Conservation (phyloP, 1,140 invertebrate genomes). For the Anadara kagoshimensis region DNA sequence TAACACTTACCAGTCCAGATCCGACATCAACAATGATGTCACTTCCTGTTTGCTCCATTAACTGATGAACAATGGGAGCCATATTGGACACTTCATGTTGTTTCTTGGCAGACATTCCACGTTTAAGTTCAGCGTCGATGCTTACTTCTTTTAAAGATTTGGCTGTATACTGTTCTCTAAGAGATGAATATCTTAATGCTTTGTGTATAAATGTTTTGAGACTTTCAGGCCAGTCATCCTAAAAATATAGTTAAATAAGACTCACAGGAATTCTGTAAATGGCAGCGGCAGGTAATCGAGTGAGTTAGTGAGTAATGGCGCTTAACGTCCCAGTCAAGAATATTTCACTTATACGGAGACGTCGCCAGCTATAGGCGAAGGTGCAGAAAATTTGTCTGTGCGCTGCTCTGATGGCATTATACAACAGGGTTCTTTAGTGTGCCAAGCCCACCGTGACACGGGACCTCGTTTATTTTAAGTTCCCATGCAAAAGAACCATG, state of each 20-base stretch:
- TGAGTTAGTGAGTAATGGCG: no score
- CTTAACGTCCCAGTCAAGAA: no score
- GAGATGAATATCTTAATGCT: constrained; percentile 25
- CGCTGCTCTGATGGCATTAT: no score
- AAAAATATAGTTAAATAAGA: not conserved
- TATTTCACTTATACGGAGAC: no score
- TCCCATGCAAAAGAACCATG: no score
- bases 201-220: constrained; percentile 38
- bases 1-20: constrained; percentile 76
- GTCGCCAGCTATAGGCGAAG: no score
- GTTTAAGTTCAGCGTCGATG: constrained; percentile 35
- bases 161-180: not conserved
- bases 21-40: constrained; percentile 62
- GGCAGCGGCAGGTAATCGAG: no score
- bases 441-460: no score
- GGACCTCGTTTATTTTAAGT: no score
- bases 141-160: not conserved
- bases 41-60: constrained; percentile 40
- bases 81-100: constrained; percentile 62
- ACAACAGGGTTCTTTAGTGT: no score
- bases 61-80: constrained; percentile 55
- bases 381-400: no score
- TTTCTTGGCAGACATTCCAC: constrained; percentile 66
- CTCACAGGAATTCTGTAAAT: no score
- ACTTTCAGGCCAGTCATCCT: constrained; percentile 34